Percentiles rank a stretch among this genome's conserved stretches.
These are phyloP conservation scores for Lobophora halterata DNA, from an alignment of 2,888 invertebrate genomes.

Conservation along the genomic window DNA sequence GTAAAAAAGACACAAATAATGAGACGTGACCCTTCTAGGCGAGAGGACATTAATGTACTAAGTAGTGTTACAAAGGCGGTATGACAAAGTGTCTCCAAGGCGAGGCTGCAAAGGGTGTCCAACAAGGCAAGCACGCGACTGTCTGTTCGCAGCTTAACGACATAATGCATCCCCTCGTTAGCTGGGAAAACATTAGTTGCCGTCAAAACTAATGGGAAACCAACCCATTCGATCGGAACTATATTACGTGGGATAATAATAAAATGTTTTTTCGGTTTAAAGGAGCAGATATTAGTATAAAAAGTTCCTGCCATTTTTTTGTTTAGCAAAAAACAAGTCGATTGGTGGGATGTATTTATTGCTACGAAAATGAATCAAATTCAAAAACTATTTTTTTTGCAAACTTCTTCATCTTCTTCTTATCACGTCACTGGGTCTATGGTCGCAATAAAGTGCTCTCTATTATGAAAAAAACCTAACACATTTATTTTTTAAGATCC, in stretches of 20 bases:
- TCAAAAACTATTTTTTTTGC: not conserved
- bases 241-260: too few relatives aligned
- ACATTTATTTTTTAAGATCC: slow-evolving; percentile 4
- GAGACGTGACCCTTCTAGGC: slow-evolving; percentile 52
- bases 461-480: too few relatives aligned
- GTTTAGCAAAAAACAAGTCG: too few relatives aligned
- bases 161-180: slow-evolving; percentile 64
- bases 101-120: slow-evolving; percentile 51
- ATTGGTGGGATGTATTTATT: too few relatives aligned
- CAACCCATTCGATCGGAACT: too few relatives aligned
- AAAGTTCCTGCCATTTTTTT: too few relatives aligned
- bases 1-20: slow-evolving; percentile 47
- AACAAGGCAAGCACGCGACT: slow-evolving; percentile 36
- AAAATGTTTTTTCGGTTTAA: too few relatives aligned
- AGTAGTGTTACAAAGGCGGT: slow-evolving; percentile 60
- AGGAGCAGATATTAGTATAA: too few relatives aligned
- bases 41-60: slow-evolving; percentile 63
- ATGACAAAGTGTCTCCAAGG: slow-evolving; percentile 64
- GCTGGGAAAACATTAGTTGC: slow-evolving; percentile 17
- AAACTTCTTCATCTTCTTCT: too few relatives aligned
- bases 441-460: too few relatives aligned
- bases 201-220: slow-evolving; percentile 5
- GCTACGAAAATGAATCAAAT: too few relatives aligned
- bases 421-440: too few relatives aligned
- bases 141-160: slow-evolving; percentile 57